Percentiles rank a stretch among this genome's conserved stretches.
These are phyloP conservation scores for Nasonia longicornis DNA, from an alignment of 1,140 invertebrate genomes.

Conservation along the genomic window DNA sequence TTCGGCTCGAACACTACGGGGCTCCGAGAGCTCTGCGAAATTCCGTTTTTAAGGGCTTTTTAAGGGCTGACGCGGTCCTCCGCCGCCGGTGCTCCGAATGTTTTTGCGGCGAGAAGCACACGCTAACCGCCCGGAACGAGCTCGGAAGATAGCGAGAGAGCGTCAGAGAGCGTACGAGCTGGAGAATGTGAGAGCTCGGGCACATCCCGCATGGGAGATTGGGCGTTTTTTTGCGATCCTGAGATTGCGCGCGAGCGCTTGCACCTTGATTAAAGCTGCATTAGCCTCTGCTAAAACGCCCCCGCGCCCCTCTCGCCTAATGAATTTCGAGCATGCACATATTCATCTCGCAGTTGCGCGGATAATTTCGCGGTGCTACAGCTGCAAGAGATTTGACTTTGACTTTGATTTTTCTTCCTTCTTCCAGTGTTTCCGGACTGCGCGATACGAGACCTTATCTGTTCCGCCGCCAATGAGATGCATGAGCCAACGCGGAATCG, in stretches of 20 bases:
- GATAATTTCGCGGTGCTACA: too few species aligned
- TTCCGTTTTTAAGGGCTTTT: neutral
- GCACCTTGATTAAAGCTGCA: neutral
- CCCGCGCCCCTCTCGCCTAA: neutral
- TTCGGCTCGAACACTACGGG: neutral
- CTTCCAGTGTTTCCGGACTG: too few species aligned
- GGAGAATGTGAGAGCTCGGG: neutral
- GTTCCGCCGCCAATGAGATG: neutral
- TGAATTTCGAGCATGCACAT: neutral
- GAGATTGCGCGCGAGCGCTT: neutral
- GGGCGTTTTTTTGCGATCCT: neutral
- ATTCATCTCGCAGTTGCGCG: neutral
- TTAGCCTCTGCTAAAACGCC: neutral
- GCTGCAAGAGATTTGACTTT: too few species aligned
- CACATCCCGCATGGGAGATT: neutral
- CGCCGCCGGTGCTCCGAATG: neutral
- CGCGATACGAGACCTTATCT: too few species aligned
- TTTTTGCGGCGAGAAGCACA: neutral
- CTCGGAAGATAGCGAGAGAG: conserved; percentile 3
- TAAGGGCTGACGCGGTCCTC: neutral
- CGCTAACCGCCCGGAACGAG: neutral
- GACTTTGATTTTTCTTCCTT: too few species aligned
- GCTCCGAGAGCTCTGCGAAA: neutral
- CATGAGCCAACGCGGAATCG: conserved; percentile 16
- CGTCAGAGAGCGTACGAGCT: neutral